Base-by-base conservation (phyloP, 2,113 vertebrate species). In the Osmerus eperlanus region DNA sequence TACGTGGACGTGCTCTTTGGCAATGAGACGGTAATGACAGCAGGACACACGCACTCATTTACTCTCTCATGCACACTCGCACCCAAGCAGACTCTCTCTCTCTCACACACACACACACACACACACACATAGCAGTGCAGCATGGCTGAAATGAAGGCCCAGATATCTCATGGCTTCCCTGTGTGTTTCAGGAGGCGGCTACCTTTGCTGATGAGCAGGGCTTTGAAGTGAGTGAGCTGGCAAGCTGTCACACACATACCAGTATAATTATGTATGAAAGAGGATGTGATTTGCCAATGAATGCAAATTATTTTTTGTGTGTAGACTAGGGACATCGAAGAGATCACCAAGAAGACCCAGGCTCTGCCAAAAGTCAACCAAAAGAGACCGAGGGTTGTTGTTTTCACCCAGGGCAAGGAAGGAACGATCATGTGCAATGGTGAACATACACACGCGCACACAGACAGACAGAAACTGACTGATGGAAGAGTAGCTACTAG, bases 1-100 rank as follows among this genome's bases (percentile, higher is more conserved):
- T 98, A 95, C 0, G 94, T 98, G 0, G 97, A 99, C 13, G 89
- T 99, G 81, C 92, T 99, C 53, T 99, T 99, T 65, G 96, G 97
- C 83, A 99, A 99, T 52, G 96, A 99, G 84, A 94, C 90, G 65
- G 97, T 99, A 81, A 95, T 93, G 6, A 41, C 25, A 70, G 65
- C 18, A 63, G 16, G 8, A 9, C 16, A 63, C 72, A 66, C 56
- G 21, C 52, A 21, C 21, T 56, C 63, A 71, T 51, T 62, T 29
- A 52, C 19, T 16, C 61, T 28, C 18, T 15, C 68, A 16, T 6
- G 4, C 61, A 14, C 47, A 55, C 21, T 13, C 25, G 32, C 65
- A 62, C 47, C 14, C 19, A 0, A 14, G 1, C 73, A 7, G 5
- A 16, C 18, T 61, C 62, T 15, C 54, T 16, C 54, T 3, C 54